phyloP scores from a whole-genome alignment of 1,140 invertebrate species.

The Lasioglossum albipes region DNA sequence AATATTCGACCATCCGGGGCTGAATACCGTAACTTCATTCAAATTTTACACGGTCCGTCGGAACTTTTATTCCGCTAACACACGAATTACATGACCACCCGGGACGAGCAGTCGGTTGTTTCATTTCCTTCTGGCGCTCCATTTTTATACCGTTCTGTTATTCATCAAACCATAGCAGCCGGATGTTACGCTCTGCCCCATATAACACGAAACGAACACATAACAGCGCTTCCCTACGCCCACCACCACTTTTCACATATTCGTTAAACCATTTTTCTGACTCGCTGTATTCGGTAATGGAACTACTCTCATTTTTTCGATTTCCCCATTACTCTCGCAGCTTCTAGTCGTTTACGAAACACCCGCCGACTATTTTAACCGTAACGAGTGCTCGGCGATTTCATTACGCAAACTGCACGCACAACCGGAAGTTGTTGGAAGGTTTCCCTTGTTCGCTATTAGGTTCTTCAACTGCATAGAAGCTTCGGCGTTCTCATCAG shows the following conservation, averaged over 20 bases:
- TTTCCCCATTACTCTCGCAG: neutral
- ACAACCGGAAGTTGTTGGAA: too few species aligned
- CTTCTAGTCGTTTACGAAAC: too few species aligned
- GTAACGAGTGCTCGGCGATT: too few species aligned
- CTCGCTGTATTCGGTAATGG: neutral
- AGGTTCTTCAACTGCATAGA: too few species aligned
- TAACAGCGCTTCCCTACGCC: neutral
- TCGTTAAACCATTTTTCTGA: neutral
- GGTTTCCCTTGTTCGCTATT: too few species aligned
- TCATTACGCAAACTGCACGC: too few species aligned
- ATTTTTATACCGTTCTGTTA: slow-evolving; percentile 21
- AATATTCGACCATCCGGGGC: neutral
- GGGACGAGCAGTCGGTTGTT: slow-evolving; percentile 2
- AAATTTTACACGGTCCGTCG: slow-evolving; percentile 10
- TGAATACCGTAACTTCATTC: neutral
- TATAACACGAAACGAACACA: slow-evolving; percentile 5
- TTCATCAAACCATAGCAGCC: slow-evolving; percentile 10
- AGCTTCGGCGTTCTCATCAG: too few species aligned
- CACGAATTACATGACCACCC: slow-evolving; percentile 11
- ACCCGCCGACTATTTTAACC: too few species aligned
- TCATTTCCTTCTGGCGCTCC: slow-evolving; percentile 11
- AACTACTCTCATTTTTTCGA: neutral
- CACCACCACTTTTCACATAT: neutral
- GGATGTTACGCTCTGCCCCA: slow-evolving; percentile 8
- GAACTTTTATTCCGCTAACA: slow-evolving; percentile 15